Evolutionary conservation across 2,888 invertebrate genomes (phyloP), one percentile per base, ranked within the genome.

Genomic region (Apotomis capreana): DNA sequence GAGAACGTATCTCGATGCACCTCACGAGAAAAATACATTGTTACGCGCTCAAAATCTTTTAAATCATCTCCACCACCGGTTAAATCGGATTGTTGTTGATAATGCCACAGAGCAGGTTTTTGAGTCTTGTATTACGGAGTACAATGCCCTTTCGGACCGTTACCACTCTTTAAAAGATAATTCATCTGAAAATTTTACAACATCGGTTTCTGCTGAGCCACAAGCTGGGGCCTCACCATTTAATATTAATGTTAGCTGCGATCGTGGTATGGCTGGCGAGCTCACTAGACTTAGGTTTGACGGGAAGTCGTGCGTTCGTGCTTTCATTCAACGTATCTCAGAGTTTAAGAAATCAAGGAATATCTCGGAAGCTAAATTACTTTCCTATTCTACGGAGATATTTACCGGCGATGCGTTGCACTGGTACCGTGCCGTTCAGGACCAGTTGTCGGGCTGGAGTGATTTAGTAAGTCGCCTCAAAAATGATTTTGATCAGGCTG

Each of bases 401-500:
- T 67, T 67, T 44, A 58, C 49, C 8, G 67, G 49, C 13, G 67
- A 57, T 9, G 67, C 68, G 3, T 59, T 68, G 10, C 68, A 68
- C 26, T 68, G 68, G 68, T 59, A 37, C 13, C 57, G 68, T 8
- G 6, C n/a, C n/a, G 15, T 58, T 3, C 49, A 59, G 37, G 51
- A 59, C n/a, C 13, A 36, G 6, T 54, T 69, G 4, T 44, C 26
- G 5, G 9, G 10, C 37, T 70, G 69, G 69, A 49, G 62, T 3
- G 51, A 63, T 0, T 9, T 70, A 10, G 49, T 55, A 1, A 5
- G 5, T 10, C 57, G 49, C 12, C 68, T 68, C 37, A 68, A 51
- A 37, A 9, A 5, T n/a, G 68, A 68, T 37, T 68, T 68, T 9
- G 37, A 13, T 10, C 61, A 26, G 6, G 26, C 13, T 6, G 71